These are phyloP conservation scores for Muscicapa adusta DNA, from an alignment of 2,113 vertebrate species.

Conservation along the genomic window DNA sequence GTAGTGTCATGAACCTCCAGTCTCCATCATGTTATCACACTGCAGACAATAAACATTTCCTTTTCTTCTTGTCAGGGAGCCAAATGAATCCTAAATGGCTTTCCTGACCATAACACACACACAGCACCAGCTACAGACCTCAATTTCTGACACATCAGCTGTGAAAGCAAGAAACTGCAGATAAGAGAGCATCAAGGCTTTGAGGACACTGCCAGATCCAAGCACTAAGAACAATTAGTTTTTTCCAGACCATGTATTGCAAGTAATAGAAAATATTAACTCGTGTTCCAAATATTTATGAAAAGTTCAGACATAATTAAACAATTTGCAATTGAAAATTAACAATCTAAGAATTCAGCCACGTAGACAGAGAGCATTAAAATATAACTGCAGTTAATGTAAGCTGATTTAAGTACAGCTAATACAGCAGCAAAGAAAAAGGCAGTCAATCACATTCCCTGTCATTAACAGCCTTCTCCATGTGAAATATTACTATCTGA, in stretches of 20 bases:
- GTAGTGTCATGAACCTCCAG: background rate
- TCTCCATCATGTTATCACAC: background rate
- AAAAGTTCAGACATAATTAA: conserved; percentile 13
- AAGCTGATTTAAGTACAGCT: conserved; percentile 4
- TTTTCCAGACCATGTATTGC: background rate
- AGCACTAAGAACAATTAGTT: background rate
- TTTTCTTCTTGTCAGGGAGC: background rate
- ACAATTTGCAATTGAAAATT: background rate
- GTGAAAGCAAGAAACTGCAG: background rate
- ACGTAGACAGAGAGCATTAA: background rate
- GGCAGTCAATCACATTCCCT: background rate
- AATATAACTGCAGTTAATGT: background rate
- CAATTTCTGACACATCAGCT: background rate
- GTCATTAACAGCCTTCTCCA: background rate
- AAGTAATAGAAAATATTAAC: conserved; percentile 17
- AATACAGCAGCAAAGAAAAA: background rate
- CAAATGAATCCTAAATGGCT: conserved; percentile 5
- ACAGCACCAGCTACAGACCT: background rate
- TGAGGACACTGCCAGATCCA: background rate
- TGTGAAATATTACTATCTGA: background rate
- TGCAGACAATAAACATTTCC: background rate
- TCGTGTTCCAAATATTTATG: conserved; percentile 17
- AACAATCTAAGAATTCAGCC: conserved; percentile 28
- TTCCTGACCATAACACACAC: background rate
- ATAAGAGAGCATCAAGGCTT: background rate